Conservation (phyloP, 1,140 invertebrate genomes). For the Trichonephila clavata region DNA sequence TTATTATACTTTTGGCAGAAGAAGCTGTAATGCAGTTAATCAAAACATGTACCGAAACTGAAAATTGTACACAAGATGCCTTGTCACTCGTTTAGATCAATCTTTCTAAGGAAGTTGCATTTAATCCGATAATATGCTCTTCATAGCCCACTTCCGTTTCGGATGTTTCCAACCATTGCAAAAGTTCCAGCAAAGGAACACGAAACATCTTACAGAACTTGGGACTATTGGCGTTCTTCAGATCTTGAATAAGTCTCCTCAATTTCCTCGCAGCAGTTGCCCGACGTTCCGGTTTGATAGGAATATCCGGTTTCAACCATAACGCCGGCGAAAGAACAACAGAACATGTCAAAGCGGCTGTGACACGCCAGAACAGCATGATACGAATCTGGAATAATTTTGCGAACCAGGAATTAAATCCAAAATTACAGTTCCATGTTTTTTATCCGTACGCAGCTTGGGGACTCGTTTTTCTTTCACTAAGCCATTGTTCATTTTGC, state of each 20-base stretch:
- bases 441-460: not conserved
- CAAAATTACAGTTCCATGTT: not conserved
- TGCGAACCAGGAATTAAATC: not conserved
- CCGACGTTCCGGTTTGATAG: not conserved
- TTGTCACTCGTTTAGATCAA: not conserved
- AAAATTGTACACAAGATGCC: no score
- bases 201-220: not conserved
- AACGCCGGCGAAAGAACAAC: not conserved
- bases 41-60: no score
- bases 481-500: not conserved
- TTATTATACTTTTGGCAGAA: no score
- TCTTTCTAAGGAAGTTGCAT: not conserved
- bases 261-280: not conserved
- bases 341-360: not conserved
- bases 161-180: not conserved
- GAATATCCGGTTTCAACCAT: not conserved
- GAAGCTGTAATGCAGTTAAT: no score
- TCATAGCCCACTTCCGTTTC: not conserved
- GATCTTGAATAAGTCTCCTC: not conserved
- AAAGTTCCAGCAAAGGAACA: not conserved
- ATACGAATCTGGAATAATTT: not conserved
- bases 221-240: not conserved
- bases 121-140: not conserved
- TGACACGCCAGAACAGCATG: not conserved
- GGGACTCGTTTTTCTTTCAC: not conserved